Base-by-base conservation (phyloP, 1,140 invertebrate genomes). In the Nasonia longicornis region DNA sequence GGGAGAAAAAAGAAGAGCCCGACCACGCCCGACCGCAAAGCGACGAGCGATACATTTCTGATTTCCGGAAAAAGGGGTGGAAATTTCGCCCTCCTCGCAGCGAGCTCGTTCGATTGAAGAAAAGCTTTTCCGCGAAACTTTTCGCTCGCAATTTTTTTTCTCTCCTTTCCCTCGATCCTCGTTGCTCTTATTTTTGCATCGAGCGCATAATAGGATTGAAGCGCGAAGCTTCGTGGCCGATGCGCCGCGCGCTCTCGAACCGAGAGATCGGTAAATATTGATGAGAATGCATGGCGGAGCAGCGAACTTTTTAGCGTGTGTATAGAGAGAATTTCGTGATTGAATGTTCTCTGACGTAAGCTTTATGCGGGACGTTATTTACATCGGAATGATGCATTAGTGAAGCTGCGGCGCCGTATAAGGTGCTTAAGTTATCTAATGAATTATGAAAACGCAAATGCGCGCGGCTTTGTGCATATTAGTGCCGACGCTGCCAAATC, bases 21-120 rank as follows among this genome's bases (percentile, higher is more conserved):
- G 67, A 81, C 64, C 35, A 16, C 35, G n/a, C 16, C 72, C 67
- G 52, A 52, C 75, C 64, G 69, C 76, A 74, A 82, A 82, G 63
- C 38, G 81, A 82, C 45, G 70, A 78, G 63, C 67, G 63, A 82
- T 82, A 74, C 29, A 69, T 74, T 74, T 66, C 35, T 74, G 42
- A 78, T 82, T 78, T 78, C 14, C 38, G 35, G 7, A 7, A 42
- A 48, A 66, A 58, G 14, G 42, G 26, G 48, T 67, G 29, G 38
- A 63, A 76, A 72, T 81, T 69, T 77, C 11, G 29, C 66, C 8
- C 66, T 73, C 42, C 16, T 42, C 31, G 48, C 16, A n/a, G 29
- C n/a, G 29, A 10, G 67, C 26, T 16, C 16, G 16, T 16, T 35
- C 3, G 66, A 71, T 79, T 71, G 22, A 71, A 71, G 26, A 29